phyloP scores from a whole-genome alignment of 2,797 vertebrate genomes.

The Poeciliopsis gracilis region DNA sequence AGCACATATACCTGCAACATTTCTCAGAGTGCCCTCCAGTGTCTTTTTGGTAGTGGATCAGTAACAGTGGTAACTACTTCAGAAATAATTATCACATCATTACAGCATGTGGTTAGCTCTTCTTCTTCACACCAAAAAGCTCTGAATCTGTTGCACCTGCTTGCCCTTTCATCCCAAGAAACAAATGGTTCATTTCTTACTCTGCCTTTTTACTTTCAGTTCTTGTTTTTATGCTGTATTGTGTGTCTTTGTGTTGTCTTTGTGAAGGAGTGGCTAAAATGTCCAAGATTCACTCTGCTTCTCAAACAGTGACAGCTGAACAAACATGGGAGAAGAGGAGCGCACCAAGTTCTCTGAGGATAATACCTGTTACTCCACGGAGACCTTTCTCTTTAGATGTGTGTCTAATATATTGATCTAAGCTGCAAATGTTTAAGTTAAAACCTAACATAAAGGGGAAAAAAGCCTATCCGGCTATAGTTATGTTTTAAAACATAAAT shows the following conservation, averaged over 20 bases:
- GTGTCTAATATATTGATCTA: neutral
- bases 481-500: neutral
- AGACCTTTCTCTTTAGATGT: neutral
- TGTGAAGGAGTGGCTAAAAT: neutral
- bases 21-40: conserved; percentile 33
- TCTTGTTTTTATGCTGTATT: neutral
- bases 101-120: neutral
- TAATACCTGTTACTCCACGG: neutral
- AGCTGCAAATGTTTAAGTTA: neutral
- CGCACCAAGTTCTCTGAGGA: neutral
- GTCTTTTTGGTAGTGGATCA: conserved; percentile 13
- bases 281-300: neutral
- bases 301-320: neutral
- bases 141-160: neutral
- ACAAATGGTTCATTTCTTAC: neutral
- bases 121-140: neutral
- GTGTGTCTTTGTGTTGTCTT: neutral
- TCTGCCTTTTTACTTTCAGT: neutral
- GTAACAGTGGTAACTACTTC: conserved; percentile 28
- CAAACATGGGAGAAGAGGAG: neutral
- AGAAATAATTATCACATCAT: conserved; percentile 21
- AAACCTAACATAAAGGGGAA: neutral
- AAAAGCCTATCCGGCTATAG: neutral
- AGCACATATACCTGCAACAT: conserved; percentile 32
- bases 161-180: neutral